Evolutionary conservation across 2,113 vertebrate genomes (phyloP), one percentile per base, ranked within the genome.

Genomic region (Corydoras maculifer): DNA sequence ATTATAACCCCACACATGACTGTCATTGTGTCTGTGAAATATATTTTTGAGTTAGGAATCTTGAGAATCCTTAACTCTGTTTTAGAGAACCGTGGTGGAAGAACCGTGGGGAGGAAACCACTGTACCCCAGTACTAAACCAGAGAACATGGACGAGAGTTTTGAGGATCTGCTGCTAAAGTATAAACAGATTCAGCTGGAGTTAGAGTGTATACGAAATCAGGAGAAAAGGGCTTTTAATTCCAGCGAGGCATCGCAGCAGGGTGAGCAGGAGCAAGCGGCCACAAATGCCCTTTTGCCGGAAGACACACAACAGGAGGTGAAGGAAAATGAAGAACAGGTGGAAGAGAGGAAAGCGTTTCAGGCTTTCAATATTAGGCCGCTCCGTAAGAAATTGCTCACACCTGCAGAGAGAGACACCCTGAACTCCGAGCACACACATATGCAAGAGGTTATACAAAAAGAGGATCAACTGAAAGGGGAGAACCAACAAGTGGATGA

Each of bases 141-240:
- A 50, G 94, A 94, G 60, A 89, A 78, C 74, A 82, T 88, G 53
- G 94, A 97, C 62, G 97, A 99, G 87, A 97, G 93, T 80, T 99
- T 99, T 76, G 97, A 99, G 84, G 95, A 96, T 78, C 85, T 99
- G 54, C 91, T 99, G 65, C 84, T 91, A 82, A 98, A 98, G 78
- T 98, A 99, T 78, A 95, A 94, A 73, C 94, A 98, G 84, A 99
- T 99, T 78, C 95, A 98, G 13, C 86, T 96, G 72, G 95, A 99
- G 82, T 91, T 99, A 63, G 97, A 99, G 68, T 93, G 90, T 75
- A 98, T 99, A 83, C 93, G 91, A 60, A 97, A 96, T 72, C 94
- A 97, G 87, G 97, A 99, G 86, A 94, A 90, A 69, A 89, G 91
- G 75, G 93, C 93, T 57, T 86, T 95, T 78, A 92, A 88, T 82